Evolutionary conservation across 2,113 vertebrate genomes (phyloP).

Genomic region (Notothenia rossii): DNA sequence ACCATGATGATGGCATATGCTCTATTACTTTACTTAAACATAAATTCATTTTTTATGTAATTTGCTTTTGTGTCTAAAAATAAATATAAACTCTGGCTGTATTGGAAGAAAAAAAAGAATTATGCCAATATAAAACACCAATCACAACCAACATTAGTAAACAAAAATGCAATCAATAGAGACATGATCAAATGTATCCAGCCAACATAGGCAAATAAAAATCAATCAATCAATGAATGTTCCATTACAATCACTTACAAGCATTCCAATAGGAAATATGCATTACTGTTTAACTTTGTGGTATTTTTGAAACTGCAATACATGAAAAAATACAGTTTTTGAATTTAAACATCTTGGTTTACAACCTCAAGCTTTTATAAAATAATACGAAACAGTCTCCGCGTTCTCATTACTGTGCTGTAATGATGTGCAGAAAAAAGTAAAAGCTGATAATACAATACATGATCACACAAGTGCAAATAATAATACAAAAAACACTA

Average conservation of each 20-base stretch:
- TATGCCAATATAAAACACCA: too few relatives aligned
- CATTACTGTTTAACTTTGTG: background rate
- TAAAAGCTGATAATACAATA: background rate
- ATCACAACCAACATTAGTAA: background rate
- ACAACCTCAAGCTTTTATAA: constrained; percentile 5
- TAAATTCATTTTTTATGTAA: background rate
- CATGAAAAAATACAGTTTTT: too few relatives aligned
- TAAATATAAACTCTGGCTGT: background rate
- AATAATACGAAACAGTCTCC: background rate
- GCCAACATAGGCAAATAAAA: too few relatives aligned
- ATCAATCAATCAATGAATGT: background rate
- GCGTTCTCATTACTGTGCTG: background rate
- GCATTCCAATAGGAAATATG: background rate
- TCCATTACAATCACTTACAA: background rate
- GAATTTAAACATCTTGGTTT: background rate
- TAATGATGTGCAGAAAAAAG: constrained; percentile 15
- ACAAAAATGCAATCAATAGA: background rate
- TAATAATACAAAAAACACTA: constrained; percentile 3
- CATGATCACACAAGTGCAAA: background rate
- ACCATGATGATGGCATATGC: background rate
- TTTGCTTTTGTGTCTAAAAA: background rate
- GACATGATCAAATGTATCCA: background rate
- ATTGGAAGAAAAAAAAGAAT: too few relatives aligned
- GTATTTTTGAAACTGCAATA: background rate
- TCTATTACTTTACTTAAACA: background rate